These are phyloP conservation scores for Dendroctonus valens DNA, from an alignment of 1,140 invertebrate genomes.

Conservation along the genomic window DNA sequence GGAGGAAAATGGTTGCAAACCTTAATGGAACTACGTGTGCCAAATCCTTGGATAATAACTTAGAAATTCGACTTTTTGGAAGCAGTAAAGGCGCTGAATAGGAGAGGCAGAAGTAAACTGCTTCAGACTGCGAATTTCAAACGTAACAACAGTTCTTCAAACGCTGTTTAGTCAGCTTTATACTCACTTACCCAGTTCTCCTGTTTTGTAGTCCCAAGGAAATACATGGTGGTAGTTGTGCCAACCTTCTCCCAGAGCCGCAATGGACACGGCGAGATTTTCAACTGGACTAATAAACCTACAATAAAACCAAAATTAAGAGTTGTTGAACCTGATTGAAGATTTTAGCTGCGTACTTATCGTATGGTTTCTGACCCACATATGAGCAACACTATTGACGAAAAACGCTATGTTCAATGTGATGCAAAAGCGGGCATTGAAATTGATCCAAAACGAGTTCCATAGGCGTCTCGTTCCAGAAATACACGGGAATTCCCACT, in stretches of 20 bases:
- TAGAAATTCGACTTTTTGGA: too few relatives aligned
- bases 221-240: conserved; percentile 95
- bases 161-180: neutral
- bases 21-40: too few relatives aligned
- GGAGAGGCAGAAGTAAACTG: too few relatives aligned
- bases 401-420: conserved; percentile 89
- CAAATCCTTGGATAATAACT: too few relatives aligned
- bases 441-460: conserved; percentile 81
- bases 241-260: conserved; percentile 81
- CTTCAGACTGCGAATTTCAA: too few relatives aligned
- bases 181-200: conserved; percentile 59
- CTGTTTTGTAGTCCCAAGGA: conserved; percentile 86
- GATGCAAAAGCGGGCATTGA: conserved; percentile 77
- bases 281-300: conserved; percentile 74
- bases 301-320: conserved; percentile 33
- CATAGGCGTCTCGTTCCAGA: conserved; percentile 80
- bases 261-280: conserved; percentile 66
- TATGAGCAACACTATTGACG: conserved; percentile 90
- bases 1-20: too few relatives aligned
- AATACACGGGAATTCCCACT: conserved; percentile 73
- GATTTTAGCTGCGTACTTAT: conserved; percentile 61
- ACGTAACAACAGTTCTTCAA: too few relatives aligned
- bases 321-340: too few relatives aligned
- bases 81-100: too few relatives aligned
- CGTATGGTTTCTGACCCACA: conserved; percentile 86